Evolutionary conservation across 1,140 invertebrate species (phyloP), one percentile per base, ranked within the genome.

Genomic region (Tetraneura akinire): DNA sequence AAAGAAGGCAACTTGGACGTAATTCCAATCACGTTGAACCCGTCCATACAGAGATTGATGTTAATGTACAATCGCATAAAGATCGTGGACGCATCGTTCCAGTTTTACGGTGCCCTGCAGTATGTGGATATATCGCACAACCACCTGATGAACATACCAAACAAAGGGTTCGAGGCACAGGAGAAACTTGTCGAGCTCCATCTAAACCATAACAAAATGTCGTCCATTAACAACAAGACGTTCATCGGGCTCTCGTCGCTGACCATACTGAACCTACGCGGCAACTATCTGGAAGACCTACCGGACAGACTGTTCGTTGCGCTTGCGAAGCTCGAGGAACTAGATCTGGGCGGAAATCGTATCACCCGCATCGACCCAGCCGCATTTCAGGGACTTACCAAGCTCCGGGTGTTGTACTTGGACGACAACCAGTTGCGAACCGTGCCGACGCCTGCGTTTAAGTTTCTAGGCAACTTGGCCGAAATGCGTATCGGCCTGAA

Each of bases 11-110:
- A 92, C 81, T 87, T 96, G 55, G 94, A 96, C 86, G 92, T 95
- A 18, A 90, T 96, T 60, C 95, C 95, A 51, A 96, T 96, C 82
- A 93, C 94, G 1, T 87, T 97, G 57, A 97, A 96, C 86, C 95
- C 95, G 4, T 92, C 91, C 82, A 93, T 96, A 76, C 92, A 94
- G 85, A 88, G 93, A 29, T 89, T 95, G 78, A 91, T 93, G 64
- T 89, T 96, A 45, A 90, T 91, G 83, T 93, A 93, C 84, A 96
- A 95, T 85, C 91, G 91, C 82, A 94, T 96, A 83, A 94, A 94
- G 85, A 92, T 91, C 23, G 92, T 96, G 57, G 93, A 95, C 85
- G 91, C 91, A 13, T 91, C 91, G 13, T 93, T 96, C 84, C 91
- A 92, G 82, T 95, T 96, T 86, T 96, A 96, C 85, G 89, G 90